These are phyloP conservation scores for Leucania comma DNA, from an alignment of 2,888 invertebrate species.

Conservation along the genomic window DNA sequence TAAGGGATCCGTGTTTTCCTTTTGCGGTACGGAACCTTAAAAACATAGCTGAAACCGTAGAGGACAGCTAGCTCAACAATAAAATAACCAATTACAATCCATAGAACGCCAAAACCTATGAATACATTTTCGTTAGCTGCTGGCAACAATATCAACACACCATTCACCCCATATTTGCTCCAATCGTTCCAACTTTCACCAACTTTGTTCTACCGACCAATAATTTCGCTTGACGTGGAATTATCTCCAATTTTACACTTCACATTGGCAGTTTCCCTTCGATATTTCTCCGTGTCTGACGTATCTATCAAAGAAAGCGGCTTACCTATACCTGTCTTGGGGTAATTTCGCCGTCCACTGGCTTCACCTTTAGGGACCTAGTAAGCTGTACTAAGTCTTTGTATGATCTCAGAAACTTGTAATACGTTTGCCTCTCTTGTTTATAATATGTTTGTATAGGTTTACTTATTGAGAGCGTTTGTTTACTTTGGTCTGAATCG, in stretches of 20 bases:
- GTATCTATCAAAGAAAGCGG: conserved; percentile 86
- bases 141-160: conserved; percentile 27
- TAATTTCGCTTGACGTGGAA: conserved; percentile 31
- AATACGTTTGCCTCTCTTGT: conserved; percentile 61
- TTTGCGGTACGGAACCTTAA: too few species aligned
- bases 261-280: conserved; percentile 56
- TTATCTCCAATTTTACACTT: conserved; percentile 63
- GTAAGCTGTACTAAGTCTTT: conserved; percentile 83
- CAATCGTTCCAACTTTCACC: conserved; percentile 47
- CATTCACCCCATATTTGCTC: conserved; percentile 52
- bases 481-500: conserved; percentile 34
- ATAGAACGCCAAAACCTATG: conserved; percentile 10
- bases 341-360: conserved; percentile 90
- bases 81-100: too few species aligned
- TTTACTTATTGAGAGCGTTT: conserved; percentile 49
- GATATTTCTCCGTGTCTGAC: conserved; percentile 70
- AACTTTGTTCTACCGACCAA: conserved; percentile 35
- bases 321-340: conserved; percentile 88
- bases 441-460: conserved; percentile 56
- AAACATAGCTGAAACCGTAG: too few species aligned
- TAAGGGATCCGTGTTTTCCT: too few species aligned
- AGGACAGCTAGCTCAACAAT: not conserved
- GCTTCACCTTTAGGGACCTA: conserved; percentile 80
- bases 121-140: conserved; percentile 16
- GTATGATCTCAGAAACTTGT: conserved; percentile 74